Conservation (phyloP, 1,140 invertebrate genomes). For the Drosophila micromelanica region DNA sequence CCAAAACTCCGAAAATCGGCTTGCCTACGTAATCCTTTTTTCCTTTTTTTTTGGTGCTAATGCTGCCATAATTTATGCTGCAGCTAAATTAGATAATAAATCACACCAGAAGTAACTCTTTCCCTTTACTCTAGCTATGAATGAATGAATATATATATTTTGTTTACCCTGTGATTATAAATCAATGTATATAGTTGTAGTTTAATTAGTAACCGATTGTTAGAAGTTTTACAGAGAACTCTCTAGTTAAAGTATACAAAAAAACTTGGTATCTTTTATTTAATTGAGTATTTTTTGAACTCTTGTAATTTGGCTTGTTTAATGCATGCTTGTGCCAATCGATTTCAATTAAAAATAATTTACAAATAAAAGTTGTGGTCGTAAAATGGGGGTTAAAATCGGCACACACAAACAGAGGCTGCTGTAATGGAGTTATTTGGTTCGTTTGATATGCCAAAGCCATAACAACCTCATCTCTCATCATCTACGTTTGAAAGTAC, state of each 20-base stretch:
- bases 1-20: slow-evolving; percentile 7
- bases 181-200: no score
- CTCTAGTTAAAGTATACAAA: no score
- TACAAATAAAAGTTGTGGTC: slow-evolving; percentile 54
- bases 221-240: no score
- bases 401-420: no score
- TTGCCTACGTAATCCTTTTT: slow-evolving; percentile 4
- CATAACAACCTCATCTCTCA: slow-evolving; percentile 25
- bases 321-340: slow-evolving; percentile 45
- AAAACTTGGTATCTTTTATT: no score
- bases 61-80: slow-evolving; percentile 60
- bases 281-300: slow-evolving; percentile 37
- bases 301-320: slow-evolving; percentile 21
- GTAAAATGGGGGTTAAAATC: slow-evolving; percentile 28
- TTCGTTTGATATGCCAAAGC: slow-evolving; percentile 41
- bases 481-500: slow-evolving; percentile 11
- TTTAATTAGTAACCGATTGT: no score
- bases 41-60: slow-evolving; percentile 6
- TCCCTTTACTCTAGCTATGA: no score
- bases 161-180: no score
- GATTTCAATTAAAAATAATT: slow-evolving; percentile 76
- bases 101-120: slow-evolving; percentile 40
- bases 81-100: slow-evolving; percentile 74
- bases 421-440: slow-evolving; percentile 33
- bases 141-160: no score